Conservation (phyloP, 2,888 invertebrate species). For the Andricus curvator region DNA sequence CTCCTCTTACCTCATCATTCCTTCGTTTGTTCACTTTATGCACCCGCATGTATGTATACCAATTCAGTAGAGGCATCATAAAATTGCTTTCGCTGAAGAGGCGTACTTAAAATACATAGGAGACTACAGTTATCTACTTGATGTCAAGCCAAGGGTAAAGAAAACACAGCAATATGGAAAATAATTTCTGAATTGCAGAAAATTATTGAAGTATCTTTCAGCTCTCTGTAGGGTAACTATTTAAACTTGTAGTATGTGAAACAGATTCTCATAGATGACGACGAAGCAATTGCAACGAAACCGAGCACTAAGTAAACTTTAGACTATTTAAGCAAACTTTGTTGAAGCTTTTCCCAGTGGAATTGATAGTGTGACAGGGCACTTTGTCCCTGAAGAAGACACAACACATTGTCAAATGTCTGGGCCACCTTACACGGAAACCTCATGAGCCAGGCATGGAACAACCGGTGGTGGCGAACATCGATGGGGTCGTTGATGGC, state of each 20-base stretch:
- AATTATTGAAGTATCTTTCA: not conserved
- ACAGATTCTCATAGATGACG: slow-evolving; percentile 3
- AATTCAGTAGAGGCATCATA: slow-evolving; percentile 68
- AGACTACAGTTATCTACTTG: not conserved
- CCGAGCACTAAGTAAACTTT: slow-evolving; percentile 22
- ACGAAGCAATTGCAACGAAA: slow-evolving; percentile 32
- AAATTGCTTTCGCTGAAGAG: slow-evolving; percentile 70
- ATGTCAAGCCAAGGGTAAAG: not conserved
- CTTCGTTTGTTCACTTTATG: slow-evolving; percentile 62
- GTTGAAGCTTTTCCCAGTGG: slow-evolving; percentile 3
- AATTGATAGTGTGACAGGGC: slow-evolving; percentile 26
- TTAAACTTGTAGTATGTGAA: not conserved
- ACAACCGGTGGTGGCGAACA: slow-evolving; percentile 61
- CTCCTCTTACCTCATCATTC: slow-evolving; percentile 51
- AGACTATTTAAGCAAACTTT: slow-evolving; percentile 16
- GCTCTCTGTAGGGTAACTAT: not conserved
- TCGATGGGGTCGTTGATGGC: slow-evolving; percentile 67
- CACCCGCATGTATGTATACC: slow-evolving; percentile 68
- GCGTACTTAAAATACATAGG: slow-evolving; percentile 1
- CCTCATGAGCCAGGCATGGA: slow-evolving; percentile 39
- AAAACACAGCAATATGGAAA: not conserved
- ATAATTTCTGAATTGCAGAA: not conserved
- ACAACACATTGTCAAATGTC: slow-evolving; percentile 25
- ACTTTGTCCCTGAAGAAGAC: slow-evolving; percentile 43
- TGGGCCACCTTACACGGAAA: slow-evolving; percentile 50